phyloP scores from a whole-genome alignment of 2,113 vertebrate species.

The Rafetus swinhoei region DNA sequence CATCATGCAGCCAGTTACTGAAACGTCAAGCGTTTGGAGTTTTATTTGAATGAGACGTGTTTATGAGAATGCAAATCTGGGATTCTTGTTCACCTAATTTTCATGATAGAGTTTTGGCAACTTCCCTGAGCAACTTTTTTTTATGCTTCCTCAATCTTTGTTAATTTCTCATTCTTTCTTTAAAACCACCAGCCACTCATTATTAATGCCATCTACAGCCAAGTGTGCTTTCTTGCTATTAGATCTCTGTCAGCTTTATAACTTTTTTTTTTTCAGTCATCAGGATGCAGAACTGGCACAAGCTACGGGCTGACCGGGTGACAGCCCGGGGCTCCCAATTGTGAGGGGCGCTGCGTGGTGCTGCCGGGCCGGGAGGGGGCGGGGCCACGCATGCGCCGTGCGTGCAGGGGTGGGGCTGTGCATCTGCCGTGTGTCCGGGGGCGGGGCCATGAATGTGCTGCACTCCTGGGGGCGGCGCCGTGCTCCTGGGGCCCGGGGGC shows the following conservation, averaged over 20 bases:
- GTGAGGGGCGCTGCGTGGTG: too few relatives aligned
- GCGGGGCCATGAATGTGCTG: too few relatives aligned
- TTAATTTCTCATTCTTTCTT: conserved; percentile 47
- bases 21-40: conserved; percentile 2
- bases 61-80: conserved; percentile 55
- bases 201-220: conserved; percentile 57
- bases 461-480: too few relatives aligned
- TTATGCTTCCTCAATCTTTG: background rate
- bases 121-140: background rate
- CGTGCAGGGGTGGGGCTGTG: too few relatives aligned
- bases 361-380: too few relatives aligned
- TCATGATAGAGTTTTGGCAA: conserved; percentile 50
- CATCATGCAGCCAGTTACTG: conserved; percentile 41
- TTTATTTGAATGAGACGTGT: conserved; percentile 32
- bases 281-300: too few relatives aligned
- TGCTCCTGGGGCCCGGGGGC: too few relatives aligned
- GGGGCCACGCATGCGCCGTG: too few relatives aligned
- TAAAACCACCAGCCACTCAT: conserved; percentile 35
- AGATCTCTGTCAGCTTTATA: conserved; percentile 52
- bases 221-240: conserved; percentile 58
- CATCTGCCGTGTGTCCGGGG: too few relatives aligned
- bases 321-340: too few relatives aligned
- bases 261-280: conserved; percentile 14
- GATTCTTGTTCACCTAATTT: conserved; percentile 34
- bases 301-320: too few relatives aligned